Conservation (phyloP, 1,140 invertebrate genomes). For the Formica exsecta region DNA sequence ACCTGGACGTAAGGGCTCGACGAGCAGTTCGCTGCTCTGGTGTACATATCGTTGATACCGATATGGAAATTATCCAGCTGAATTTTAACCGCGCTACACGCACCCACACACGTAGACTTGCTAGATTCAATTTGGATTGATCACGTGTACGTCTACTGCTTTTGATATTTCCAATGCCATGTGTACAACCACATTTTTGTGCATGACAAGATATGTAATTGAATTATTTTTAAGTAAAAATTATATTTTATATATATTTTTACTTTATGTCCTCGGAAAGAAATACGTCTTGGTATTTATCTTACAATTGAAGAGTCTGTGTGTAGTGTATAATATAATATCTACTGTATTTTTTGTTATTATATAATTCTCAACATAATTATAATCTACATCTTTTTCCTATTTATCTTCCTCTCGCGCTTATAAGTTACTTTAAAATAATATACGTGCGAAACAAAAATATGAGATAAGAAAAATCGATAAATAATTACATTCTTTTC, state of each 20-base stretch:
- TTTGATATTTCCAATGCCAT: conserved; percentile 43
- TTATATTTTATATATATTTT: not conserved
- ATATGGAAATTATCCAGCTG: conserved; percentile 73
- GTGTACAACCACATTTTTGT: conserved; percentile 34
- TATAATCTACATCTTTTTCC: conserved; percentile 34
- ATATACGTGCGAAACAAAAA: not conserved
- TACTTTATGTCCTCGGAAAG: not conserved
- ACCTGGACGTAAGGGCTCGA: conserved; percentile 69
- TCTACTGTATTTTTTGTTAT: not conserved
- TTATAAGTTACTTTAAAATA: not conserved
- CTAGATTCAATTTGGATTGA: conserved; percentile 55
- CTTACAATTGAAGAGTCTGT: not conserved
- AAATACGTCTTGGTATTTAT: not conserved
- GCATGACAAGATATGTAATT: conserved; percentile 23
- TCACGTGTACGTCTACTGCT: conserved; percentile 52
- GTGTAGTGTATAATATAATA: not conserved
- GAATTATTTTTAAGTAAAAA: not conserved
- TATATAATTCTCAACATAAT: not conserved
- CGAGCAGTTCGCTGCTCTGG: conserved; percentile 28
- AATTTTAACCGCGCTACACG: conserved; percentile 60
- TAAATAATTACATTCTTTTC: not conserved
- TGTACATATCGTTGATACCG: conserved; percentile 62
- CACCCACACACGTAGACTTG: not conserved
- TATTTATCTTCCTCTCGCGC: conserved; percentile 53
- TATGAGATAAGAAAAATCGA: not conserved